These are phyloP conservation scores for Pyrrhia umbra DNA, from an alignment of 2,888 invertebrate genomes.

Conservation along the genomic window DNA sequence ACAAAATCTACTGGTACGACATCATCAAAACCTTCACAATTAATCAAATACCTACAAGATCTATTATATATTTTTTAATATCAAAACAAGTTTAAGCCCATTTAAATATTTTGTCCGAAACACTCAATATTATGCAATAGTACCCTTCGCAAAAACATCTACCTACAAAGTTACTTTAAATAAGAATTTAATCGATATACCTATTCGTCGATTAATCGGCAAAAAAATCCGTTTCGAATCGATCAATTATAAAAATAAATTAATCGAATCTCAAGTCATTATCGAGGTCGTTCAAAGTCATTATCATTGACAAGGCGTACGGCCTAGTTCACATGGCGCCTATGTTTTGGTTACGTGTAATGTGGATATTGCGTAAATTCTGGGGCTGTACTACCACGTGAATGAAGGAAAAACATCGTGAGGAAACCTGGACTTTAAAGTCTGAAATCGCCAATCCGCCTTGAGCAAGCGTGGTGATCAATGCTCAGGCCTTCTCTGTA, in stretches of 20 bases:
- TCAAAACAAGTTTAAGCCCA: neutral
- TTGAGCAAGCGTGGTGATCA: no score
- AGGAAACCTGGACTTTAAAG: no score
- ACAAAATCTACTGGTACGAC: no score
- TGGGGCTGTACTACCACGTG: no score
- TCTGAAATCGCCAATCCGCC: no score
- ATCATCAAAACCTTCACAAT: neutral
- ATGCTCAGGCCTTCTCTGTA: no score
- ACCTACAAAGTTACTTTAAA: constrained; percentile 23
- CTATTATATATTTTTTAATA: no score
- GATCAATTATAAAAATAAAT: constrained; percentile 41
- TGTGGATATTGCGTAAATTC: constrained; percentile 3
- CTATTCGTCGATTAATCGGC: neutral
- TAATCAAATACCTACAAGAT: neutral
- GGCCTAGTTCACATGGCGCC: constrained; percentile 32
- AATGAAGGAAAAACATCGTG: no score
- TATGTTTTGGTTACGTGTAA: constrained; percentile 16
- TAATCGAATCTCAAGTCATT: constrained; percentile 55
- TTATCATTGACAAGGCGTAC: constrained; percentile 48
- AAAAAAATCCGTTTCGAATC: constrained; percentile 57
- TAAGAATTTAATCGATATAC: constrained; percentile 20
- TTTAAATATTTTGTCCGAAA: neutral
- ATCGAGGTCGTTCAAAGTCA: constrained; percentile 74
- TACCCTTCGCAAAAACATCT: constrained; percentile 3
- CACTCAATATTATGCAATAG: constrained; percentile 28